A percentile compares a stretch with the other conserved stretches of the same genome.
phyloP scores from a whole-genome alignment of 2,113 vertebrate species.

The Oophaga pumilio region DNA sequence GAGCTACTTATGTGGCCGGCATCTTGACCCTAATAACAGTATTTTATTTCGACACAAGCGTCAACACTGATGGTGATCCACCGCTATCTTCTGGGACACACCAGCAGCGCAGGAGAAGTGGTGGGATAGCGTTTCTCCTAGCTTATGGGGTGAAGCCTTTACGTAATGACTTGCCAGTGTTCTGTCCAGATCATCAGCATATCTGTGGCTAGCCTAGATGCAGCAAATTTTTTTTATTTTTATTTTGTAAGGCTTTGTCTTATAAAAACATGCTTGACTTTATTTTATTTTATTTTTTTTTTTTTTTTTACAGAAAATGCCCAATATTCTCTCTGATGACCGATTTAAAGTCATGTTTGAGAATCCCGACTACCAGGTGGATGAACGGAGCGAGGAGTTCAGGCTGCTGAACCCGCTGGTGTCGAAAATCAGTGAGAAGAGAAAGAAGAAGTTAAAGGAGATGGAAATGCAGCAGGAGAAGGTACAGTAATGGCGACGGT shows the following conservation, averaged over 20 bases:
- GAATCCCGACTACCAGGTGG: conserved; percentile 96
- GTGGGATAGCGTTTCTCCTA: too few species aligned
- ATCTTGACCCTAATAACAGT: too few species aligned
- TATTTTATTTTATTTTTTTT: not conserved
- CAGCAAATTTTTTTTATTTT: not conserved
- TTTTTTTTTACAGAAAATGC: conserved; percentile 75
- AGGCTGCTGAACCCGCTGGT: conserved; percentile 95
- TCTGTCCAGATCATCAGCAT: too few species aligned
- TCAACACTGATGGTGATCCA: too few species aligned
- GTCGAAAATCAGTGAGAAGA: conserved; percentile 90
- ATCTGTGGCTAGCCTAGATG: too few species aligned
- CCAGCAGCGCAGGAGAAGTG: too few species aligned
- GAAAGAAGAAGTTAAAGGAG: conserved; percentile 84
- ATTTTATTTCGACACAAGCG: too few species aligned
- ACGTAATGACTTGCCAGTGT: too few species aligned
- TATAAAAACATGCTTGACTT: too few species aligned
- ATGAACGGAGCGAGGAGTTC: conserved; percentile 93
- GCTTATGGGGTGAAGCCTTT: too few species aligned
- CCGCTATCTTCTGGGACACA: too few species aligned
- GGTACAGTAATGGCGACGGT: conserved; percentile 65
- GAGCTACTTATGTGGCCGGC: too few species aligned
- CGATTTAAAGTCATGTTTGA: conserved; percentile 99
- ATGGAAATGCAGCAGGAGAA: conserved; percentile 76
- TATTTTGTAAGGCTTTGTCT: not conserved
- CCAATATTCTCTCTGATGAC: conserved; percentile 88